Evolutionary conservation across 2,113 vertebrate species (phyloP).

Genomic region (Pomatorhinus ruficollis): DNA sequence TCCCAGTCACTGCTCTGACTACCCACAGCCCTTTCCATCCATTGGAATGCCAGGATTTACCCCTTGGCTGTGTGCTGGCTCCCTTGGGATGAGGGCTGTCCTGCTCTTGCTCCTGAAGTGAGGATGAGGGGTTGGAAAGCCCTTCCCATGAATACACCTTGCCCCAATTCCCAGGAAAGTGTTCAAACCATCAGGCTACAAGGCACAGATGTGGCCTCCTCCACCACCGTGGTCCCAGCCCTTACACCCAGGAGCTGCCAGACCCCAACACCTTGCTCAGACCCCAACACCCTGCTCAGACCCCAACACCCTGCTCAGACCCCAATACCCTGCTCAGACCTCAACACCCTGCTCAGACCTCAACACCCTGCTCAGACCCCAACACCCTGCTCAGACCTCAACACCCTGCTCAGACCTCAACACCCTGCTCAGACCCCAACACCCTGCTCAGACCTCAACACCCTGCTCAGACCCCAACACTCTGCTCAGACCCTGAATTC

Average conservation of each 20-base stretch:
- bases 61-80: not conserved
- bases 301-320: not conserved
- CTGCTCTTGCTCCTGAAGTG: not conserved
- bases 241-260: not conserved
- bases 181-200: not conserved
- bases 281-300: not conserved
- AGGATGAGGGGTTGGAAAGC: not conserved
- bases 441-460: rapidly evolving
- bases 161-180: not conserved
- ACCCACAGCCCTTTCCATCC: not conserved
- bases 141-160: not conserved
- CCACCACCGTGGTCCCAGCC: not conserved
- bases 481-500: not conserved
- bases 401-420: not conserved
- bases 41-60: not conserved
- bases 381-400: too few species aligned
- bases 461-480: too few species aligned
- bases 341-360: not conserved
- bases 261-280: not conserved
- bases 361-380: rapidly evolving
- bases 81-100: rapidly evolving
- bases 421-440: not conserved
- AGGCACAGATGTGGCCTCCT: not conserved
- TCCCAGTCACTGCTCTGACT: not conserved
- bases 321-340: rapidly evolving